Base-by-base conservation (phyloP, 92 coral and sea anemone genomes). In the Phenganax subtilis region DNA sequence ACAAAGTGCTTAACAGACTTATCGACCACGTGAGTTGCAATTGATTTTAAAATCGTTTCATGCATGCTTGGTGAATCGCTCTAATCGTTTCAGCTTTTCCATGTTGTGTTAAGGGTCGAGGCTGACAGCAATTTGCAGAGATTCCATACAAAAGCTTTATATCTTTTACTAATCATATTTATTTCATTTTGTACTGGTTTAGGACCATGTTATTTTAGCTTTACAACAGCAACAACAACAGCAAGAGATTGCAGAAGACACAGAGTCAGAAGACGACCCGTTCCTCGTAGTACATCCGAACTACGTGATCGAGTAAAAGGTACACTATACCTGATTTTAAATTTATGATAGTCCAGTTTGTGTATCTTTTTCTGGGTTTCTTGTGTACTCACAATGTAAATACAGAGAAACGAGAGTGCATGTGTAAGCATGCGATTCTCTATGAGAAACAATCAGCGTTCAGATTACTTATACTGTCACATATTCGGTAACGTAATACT, bases 231-330 rank as follows among this genome's bases (percentile, higher is more conserved):
- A 89, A 14, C 87, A 90, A 91, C 47, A 37, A 37, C 47, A 37
- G 5, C 47, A 37, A 37, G 47, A 37, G 47, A 37, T 5, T 37
- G 88, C 85, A 11, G 90, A 82, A 56, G 74, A 85, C 53, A 80
- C 87, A 12, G 92, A 76, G 2, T 85, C 86, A 47, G 85, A 81
- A 16, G 93, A 91, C 1, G 97, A 93, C 65, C 98, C 98, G 0
- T 91, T 85, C 74, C 96, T 93, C 15, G 98, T 93, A 82, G 98
- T 93, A 9, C 98, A 93, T 76, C 98, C 98, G 47, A 93, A 93
- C 87, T 92, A 88, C 59, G 86, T 89, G 53, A 82, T 86, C 29
- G 92, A 93, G 64, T 91, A 58, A 85, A 11, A 37, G 51, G 31
- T 6, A 16, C 17, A 37, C 47, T 37, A 37, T 37, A 20, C 25